phyloP scores from a whole-genome alignment of 2,113 vertebrate genomes.

The Patagioenas fasciata region DNA sequence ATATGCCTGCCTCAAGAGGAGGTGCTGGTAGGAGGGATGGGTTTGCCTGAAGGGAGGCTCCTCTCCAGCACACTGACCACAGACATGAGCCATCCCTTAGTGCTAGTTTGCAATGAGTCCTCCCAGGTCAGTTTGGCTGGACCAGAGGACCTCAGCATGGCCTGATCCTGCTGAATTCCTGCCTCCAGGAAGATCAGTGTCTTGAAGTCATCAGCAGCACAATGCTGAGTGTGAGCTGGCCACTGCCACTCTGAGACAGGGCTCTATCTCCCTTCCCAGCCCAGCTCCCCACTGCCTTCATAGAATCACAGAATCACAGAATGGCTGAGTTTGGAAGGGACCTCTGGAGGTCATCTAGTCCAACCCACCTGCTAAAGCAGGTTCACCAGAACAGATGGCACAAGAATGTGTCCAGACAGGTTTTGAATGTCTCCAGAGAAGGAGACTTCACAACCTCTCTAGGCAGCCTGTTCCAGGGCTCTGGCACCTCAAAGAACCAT shows the following conservation, averaged over 20 bases:
- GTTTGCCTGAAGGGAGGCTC: neutral
- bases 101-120: neutral
- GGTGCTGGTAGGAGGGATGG: neutral
- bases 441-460: too few relatives aligned
- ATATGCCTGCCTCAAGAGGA: neutral
- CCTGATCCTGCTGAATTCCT: neutral
- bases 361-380: too few relatives aligned
- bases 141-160: neutral
- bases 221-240: rapidly evolving
- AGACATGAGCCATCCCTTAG: too few relatives aligned
- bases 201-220: neutral
- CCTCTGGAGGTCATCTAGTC: too few relatives aligned
- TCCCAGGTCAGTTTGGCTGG: neutral
- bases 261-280: neutral
- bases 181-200: neutral
- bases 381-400: too few relatives aligned
- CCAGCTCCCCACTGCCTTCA: neutral
- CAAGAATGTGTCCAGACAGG: too few relatives aligned
- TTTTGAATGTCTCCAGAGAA: too few relatives aligned
- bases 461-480: too few relatives aligned
- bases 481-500: too few relatives aligned
- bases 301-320: too few relatives aligned
- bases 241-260: neutral
- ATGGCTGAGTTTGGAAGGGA: too few relatives aligned
- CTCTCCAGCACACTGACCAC: neutral